Evolutionary conservation across 2,113 vertebrate genomes (phyloP).

Genomic region (Calonectris borealis): DNA sequence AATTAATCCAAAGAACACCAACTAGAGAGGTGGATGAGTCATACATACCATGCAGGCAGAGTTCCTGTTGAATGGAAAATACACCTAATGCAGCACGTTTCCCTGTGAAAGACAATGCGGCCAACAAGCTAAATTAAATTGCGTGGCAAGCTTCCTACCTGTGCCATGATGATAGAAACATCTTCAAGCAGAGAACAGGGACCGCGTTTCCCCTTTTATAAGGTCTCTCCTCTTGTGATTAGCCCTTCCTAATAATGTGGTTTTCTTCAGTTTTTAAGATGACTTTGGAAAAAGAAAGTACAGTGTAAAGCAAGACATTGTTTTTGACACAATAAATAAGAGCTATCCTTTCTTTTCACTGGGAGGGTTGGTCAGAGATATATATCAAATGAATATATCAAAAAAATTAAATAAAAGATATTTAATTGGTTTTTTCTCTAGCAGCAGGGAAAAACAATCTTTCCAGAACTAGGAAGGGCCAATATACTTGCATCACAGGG

Average conservation of each 20-base stretch:
- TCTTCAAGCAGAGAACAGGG: background rate
- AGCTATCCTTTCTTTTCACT: background rate
- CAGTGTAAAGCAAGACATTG: background rate
- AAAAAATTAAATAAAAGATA: background rate
- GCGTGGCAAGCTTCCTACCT: background rate
- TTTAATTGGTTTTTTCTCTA: background rate
- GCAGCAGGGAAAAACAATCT: background rate
- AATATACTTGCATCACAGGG: background rate
- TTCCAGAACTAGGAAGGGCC: background rate
- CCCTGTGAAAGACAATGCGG: background rate
- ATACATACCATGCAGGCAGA: background rate
- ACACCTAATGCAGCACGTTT: background rate
- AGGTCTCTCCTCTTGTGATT: background rate
- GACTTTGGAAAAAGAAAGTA: background rate
- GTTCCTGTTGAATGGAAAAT: slow-evolving; percentile 1
- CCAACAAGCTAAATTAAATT: background rate
- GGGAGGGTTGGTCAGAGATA: background rate
- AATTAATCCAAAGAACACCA: slow-evolving; percentile 28
- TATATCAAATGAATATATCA: background rate
- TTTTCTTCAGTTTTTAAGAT: background rate
- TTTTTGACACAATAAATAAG: background rate
- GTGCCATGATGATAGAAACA: background rate
- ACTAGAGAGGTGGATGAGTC: slow-evolving; percentile 51
- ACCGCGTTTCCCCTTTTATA: background rate
- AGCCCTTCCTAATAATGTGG: background rate